phyloP scores from a whole-genome alignment of 30 jellyfish, hydroid and myxozoan genomes.

The Rhopilema esculentum region DNA sequence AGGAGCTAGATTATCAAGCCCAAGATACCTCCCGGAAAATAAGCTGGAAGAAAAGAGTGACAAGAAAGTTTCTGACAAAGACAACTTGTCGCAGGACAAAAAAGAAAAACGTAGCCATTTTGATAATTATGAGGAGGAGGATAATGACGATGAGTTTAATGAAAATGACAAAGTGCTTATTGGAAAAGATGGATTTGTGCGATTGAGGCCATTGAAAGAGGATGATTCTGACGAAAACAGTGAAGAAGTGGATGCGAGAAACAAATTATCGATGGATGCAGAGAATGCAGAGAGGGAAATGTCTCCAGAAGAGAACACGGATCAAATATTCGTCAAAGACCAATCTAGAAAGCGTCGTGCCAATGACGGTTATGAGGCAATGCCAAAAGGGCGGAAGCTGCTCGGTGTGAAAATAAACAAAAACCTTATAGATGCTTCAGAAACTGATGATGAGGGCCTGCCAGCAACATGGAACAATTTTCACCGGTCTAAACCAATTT shows the following conservation, averaged over 20 bases:
- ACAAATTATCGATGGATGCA: background rate
- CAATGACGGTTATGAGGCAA: slow-evolving; percentile 9
- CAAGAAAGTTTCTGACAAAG: background rate
- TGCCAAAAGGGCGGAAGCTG: slow-evolving; percentile 40
- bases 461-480: slow-evolving; percentile 42
- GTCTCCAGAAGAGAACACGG: background rate
- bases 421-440: slow-evolving; percentile 23
- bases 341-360: background rate
- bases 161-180: background rate
- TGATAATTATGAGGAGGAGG: background rate
- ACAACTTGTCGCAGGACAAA: background rate
- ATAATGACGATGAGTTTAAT: background rate
- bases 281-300: background rate
- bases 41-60: background rate
- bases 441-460: slow-evolving; percentile 67
- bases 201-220: background rate
- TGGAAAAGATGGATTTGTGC: background rate
- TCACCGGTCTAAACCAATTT: slow-evolving; percentile 43
- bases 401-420: background rate
- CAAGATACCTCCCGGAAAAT: background rate
- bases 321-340: background rate
- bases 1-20: background rate
- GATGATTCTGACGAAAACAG: background rate
- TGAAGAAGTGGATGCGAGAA: background rate
- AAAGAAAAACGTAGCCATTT: background rate